Conservation (phyloP, 2,888 invertebrate species). For the Trissonchulus latispiculum region DNA sequence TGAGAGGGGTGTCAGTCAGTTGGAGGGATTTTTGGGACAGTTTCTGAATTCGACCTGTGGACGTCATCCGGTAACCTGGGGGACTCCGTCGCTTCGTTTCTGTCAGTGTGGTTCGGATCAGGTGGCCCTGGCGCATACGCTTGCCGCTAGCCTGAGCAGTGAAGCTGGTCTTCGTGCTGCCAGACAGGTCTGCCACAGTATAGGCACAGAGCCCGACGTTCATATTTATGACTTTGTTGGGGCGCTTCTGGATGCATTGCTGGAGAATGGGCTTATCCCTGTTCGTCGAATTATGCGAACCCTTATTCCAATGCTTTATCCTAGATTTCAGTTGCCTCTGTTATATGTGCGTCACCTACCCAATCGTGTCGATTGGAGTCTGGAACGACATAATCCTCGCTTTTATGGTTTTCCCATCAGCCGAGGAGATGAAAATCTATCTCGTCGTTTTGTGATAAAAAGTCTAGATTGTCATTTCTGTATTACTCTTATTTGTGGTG, state of each 20-base stretch:
- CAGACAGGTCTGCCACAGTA: neutral
- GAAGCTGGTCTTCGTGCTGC: neutral
- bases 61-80: neutral
- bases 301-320: constrained; percentile 12
- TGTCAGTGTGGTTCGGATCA: constrained; percentile 12
- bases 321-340: constrained; percentile 1
- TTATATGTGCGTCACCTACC: constrained; percentile 1
- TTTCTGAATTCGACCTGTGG: constrained; percentile 9
- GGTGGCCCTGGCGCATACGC: neutral
- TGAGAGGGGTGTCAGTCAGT: too few species aligned
- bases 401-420: constrained; percentile 18
- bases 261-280: neutral
- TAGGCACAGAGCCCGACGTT: too few species aligned
- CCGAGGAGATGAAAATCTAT: neutral
- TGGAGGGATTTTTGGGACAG: neutral
- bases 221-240: too few species aligned
- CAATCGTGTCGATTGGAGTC: constrained; percentile 8
- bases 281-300: neutral
- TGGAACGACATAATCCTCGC: constrained; percentile 12
- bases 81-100: neutral
- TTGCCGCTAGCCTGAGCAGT: neutral
- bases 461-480: constrained; percentile 15
- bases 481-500: constrained; percentile 13
- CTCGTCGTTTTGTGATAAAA: constrained; percentile 11
- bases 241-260: neutral